These are phyloP conservation scores for Lepeophtheirus nordmannii DNA, from an alignment of 2,888 invertebrate genomes.

Conservation along the genomic window DNA sequence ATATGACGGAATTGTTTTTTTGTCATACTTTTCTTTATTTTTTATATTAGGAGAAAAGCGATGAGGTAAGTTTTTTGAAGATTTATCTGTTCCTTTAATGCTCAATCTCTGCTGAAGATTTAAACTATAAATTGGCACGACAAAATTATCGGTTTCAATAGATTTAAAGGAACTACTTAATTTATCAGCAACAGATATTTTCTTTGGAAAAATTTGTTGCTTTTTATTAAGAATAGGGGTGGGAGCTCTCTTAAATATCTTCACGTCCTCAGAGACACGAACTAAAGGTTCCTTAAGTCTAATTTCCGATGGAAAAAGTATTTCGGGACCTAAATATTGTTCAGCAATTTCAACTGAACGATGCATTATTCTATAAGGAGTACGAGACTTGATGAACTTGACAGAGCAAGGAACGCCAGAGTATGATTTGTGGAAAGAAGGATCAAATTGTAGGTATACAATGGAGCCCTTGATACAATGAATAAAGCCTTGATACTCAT, in stretches of 20 bases:
- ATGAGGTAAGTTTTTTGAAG: not conserved
- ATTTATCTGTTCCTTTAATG: not conserved
- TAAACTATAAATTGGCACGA: not conserved
- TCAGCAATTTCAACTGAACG: not conserved
- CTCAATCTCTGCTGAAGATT: not conserved
- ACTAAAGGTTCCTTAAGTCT: not conserved
- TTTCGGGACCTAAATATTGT: not conserved
- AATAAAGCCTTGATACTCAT: not conserved
- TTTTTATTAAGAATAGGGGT: not conserved
- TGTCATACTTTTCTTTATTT: not conserved
- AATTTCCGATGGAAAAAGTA: not conserved
- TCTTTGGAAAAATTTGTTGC: not conserved
- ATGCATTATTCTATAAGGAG: not conserved
- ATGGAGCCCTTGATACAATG: conserved; percentile 1
- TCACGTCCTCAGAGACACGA: not conserved
- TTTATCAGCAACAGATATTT: not conserved
- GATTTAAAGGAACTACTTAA: not conserved
- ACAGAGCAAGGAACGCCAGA: not conserved
- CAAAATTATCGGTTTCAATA: not conserved
- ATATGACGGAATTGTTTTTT: not conserved
- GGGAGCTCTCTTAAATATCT: not conserved
- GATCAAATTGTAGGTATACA: not conserved
- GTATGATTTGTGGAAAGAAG: conserved; percentile 1
- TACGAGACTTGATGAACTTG: conserved; percentile 1
- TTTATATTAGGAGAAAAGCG: not conserved